Evolutionary conservation across 2,888 invertebrate genomes (phyloP), one percentile per base, ranked within the genome.

Genomic region (Drosophila fungiperda): DNA sequence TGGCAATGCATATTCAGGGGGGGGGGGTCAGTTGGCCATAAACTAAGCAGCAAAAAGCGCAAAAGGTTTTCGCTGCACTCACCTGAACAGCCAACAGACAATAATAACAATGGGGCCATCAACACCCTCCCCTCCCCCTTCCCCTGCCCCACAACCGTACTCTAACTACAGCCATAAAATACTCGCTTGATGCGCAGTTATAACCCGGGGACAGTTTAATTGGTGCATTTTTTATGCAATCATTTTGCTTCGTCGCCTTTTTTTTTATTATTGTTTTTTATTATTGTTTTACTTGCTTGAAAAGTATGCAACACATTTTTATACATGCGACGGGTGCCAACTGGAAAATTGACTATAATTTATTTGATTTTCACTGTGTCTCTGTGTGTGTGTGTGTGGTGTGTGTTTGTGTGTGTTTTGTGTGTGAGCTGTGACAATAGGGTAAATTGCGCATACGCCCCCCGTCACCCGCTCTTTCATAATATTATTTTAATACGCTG

Each of bases 171-270:
- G 76, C 83, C 78, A 90, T 90, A 91, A 90, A 90, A 90, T 87
- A 91, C 82, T 89, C 79, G 83, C 78, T 73, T 91, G 91, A 88
- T 82, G 89, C 78, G 71, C 85, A 83, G 85, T 87, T 89, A 82
- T 84, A 91, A 82, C 87, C 88, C 90, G 90, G 91, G 90, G 91
- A 91, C 91, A 91, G 91, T 91, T 91, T 91, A 91, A 91, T 91
- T 91, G 90, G 90, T 91, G 87, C 83, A 88, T 85, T 90, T 91
- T 90, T 88, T 82, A 83, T 89, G 76, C 83, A 70, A 72, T 80
- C 58, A 53, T 60, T 53, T 66, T 55, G 55, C n/a, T n/a, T 62
- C 49, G 50, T 32, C 49, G 23, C 26, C 9, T 49, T 29, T 48
- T 23, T 50, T 50, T 52, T 45, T 15, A 53, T 64, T 62, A 45